phyloP scores from a whole-genome alignment of 2,888 invertebrate species.

The Hyposoter didymator region DNA sequence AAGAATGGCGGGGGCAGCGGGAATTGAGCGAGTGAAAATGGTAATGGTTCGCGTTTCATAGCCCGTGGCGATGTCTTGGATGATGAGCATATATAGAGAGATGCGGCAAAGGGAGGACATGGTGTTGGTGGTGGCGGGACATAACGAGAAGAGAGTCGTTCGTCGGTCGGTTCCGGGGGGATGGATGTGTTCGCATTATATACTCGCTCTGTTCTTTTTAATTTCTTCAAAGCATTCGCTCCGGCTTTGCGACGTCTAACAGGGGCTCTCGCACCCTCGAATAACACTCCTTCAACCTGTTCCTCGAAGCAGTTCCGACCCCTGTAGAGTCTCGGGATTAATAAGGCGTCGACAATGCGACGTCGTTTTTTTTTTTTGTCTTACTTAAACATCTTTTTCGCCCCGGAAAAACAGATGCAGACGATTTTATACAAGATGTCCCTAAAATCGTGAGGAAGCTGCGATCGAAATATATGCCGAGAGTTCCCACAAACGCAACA shows the following conservation, averaged over 20 bases:
- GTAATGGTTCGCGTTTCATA: constrained; percentile 76
- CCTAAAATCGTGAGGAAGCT: background rate
- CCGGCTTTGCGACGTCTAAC: constrained; percentile 26
- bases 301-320: constrained; percentile 30
- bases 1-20: constrained; percentile 41
- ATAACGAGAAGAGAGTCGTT: constrained; percentile 63
- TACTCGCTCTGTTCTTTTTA: constrained; percentile 82
- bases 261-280: constrained; percentile 47
- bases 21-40: constrained; percentile 75
- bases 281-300: constrained; percentile 48
- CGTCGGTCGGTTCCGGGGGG: constrained; percentile 66
- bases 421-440: constrained; percentile 57
- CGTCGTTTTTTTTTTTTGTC: constrained; percentile 72
- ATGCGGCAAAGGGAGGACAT: background rate
- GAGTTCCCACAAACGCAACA: background rate
- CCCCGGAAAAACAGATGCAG: constrained; percentile 75
- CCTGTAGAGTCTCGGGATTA: constrained; percentile 79
- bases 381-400: constrained; percentile 64
- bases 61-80: constrained; percentile 65
- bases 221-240: constrained; percentile 82
- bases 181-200: constrained; percentile 84
- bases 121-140: constrained; percentile 51
- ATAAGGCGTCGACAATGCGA: constrained; percentile 83
- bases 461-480: background rate
- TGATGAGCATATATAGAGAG: constrained; percentile 25